These are phyloP conservation scores for Pollenia amentaria DNA, from an alignment of 2,888 invertebrate genomes.

Conservation along the genomic window DNA sequence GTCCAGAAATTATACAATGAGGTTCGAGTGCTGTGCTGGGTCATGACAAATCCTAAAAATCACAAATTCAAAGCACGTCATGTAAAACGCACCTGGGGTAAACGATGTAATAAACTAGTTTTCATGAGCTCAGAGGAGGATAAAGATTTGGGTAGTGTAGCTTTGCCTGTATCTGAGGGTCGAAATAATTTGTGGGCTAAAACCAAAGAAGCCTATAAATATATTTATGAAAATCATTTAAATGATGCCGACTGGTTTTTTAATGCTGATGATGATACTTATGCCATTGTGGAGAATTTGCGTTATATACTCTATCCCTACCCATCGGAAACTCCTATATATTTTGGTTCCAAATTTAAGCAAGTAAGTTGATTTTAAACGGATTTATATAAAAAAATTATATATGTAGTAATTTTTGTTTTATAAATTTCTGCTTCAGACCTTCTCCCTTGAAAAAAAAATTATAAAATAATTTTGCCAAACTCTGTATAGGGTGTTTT, in stretches of 20 bases:
- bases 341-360: conserved; percentile 96
- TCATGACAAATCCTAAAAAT: conserved; percentile 97
- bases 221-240: conserved; percentile 92
- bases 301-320: conserved; percentile 94
- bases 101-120: conserved; percentile 93
- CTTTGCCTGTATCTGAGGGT: conserved; percentile 94
- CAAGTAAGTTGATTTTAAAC: conserved; percentile 83
- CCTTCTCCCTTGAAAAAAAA: neutral
- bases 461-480: too few species aligned
- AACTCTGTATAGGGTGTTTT: too few species aligned
- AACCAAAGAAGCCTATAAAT: conserved; percentile 96
- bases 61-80: conserved; percentile 95
- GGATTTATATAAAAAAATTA: too few species aligned
- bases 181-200: conserved; percentile 98
- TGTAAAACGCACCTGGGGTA: conserved; percentile 98
- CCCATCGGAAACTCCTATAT: conserved; percentile 90
- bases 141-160: conserved; percentile 90
- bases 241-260: conserved; percentile 98
- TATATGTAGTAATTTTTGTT: too few species aligned
- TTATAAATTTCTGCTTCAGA: too few species aligned
- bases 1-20: conserved; percentile 90
- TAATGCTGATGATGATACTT: conserved; percentile 99
- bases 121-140: conserved; percentile 94
- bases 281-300: conserved; percentile 97
- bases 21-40: conserved; percentile 97